phyloP scores from a whole-genome alignment of 2,113 vertebrate genomes.

The Brienomyrus brachyistius region DNA sequence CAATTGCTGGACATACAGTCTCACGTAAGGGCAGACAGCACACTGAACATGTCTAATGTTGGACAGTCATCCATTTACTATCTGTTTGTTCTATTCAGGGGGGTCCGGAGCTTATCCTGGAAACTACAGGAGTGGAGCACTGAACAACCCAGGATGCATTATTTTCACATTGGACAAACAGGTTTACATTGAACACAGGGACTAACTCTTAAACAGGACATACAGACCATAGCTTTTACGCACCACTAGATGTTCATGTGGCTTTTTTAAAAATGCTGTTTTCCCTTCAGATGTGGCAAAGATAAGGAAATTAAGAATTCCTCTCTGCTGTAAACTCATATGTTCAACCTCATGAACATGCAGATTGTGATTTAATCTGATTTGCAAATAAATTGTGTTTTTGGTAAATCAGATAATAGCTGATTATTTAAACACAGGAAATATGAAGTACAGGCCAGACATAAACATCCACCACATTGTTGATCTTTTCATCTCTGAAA shows the following conservation, averaged over 20 bases:
- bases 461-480: slow-evolving; percentile 40
- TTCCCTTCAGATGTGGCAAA: slow-evolving; percentile 55
- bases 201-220: slow-evolving; percentile 44
- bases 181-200: not conserved
- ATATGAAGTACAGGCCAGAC: slow-evolving; percentile 37
- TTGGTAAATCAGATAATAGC: slow-evolving; percentile 51
- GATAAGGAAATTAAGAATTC: slow-evolving; percentile 36
- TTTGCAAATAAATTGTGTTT: slow-evolving; percentile 33
- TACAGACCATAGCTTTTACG: slow-evolving; percentile 37
- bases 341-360: not conserved
- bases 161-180: not conserved
- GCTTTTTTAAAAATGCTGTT: slow-evolving; percentile 34
- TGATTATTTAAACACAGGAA: slow-evolving; percentile 56
- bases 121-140: not conserved
- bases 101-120: not conserved
- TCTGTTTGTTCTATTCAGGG: not conserved
- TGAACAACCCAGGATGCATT: not conserved
- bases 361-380: slow-evolving; percentile 48
- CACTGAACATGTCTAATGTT: not conserved
- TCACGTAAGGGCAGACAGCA: not conserved
- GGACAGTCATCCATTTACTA: not conserved
- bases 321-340: not conserved
- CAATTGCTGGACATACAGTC: not conserved
- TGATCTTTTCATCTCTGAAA: slow-evolving; percentile 41
- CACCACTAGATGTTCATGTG: slow-evolving; percentile 30